phyloP scores from a whole-genome alignment of 2,888 invertebrate genomes.

The Malthinus seriepunctatus region DNA sequence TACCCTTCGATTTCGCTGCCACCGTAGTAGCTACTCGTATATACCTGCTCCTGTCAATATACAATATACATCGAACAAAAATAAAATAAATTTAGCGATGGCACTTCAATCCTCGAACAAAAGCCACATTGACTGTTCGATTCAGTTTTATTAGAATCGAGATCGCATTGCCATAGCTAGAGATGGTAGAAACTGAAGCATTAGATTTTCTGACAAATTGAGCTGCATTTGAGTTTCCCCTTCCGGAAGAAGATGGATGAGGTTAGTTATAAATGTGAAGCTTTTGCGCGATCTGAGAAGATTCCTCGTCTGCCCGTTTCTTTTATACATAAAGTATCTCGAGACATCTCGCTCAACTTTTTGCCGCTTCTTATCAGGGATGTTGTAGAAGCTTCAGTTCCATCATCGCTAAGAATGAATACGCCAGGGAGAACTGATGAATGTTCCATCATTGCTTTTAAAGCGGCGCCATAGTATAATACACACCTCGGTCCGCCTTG shows the following conservation, averaged over 20 bases:
- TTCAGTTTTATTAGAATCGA: conserved; percentile 40
- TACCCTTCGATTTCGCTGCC: conserved; percentile 16
- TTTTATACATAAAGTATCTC: conserved; percentile 55
- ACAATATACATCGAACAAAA: conserved; percentile 29
- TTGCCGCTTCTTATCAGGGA: conserved; percentile 52
- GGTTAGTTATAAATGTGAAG: conserved; percentile 60
- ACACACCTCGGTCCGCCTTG: conserved; percentile 33
- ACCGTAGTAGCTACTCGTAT: conserved; percentile 7
- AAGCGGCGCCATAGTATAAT: conserved; percentile 21
- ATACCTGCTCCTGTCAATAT: conserved; percentile 23
- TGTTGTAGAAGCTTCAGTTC: conserved; percentile 55
- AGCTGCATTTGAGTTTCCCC: conserved; percentile 57
- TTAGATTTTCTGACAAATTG: conserved; percentile 60
- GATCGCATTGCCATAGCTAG: conserved; percentile 34
- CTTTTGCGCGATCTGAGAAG: conserved; percentile 56
- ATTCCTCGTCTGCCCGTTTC: conserved; percentile 53
- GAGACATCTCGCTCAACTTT: conserved; percentile 49
- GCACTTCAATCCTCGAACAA: conserved; percentile 36
- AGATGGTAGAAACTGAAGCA: conserved; percentile 44
- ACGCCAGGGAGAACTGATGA: conserved; percentile 44
- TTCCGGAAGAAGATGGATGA: conserved; percentile 58
- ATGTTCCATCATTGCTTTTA: conserved; percentile 44
- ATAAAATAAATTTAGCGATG: conserved; percentile 38
- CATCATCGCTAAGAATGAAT: conserved; percentile 51
- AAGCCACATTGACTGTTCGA: conserved; percentile 36